phyloP scores from a whole-genome alignment of 2,797 vertebrate species.

The Antrozous pallidus region DNA sequence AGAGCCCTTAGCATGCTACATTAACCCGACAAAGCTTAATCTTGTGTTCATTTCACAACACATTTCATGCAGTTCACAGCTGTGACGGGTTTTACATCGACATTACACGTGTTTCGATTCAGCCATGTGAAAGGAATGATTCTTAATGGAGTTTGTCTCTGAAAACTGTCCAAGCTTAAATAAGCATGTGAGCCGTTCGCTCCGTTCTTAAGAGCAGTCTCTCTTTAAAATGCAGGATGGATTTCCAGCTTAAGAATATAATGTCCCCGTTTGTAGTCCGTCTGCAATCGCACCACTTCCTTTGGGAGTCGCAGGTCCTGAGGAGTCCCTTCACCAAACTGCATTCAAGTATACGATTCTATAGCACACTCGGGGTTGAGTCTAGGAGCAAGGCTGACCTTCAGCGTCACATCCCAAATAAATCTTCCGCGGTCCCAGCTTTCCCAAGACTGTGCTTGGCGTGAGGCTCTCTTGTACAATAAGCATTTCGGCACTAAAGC shows the following conservation, averaged over 20 bases:
- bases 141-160: slow-evolving; percentile 79
- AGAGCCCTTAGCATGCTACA: slow-evolving; percentile 93
- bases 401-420: slow-evolving; percentile 63
- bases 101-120: slow-evolving; percentile 80
- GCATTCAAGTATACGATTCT: slow-evolving; percentile 84
- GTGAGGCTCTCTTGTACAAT: slow-evolving; percentile 72
- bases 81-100: slow-evolving; percentile 84
- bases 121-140: slow-evolving; percentile 81
- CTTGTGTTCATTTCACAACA: slow-evolving; percentile 89
- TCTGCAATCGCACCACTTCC: slow-evolving; percentile 70
- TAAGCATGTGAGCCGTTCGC: slow-evolving; percentile 69
- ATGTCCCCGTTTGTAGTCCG: slow-evolving; percentile 69
- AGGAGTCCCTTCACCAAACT: slow-evolving; percentile 82
- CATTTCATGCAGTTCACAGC: slow-evolving; percentile 93
- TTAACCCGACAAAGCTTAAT: slow-evolving; percentile 90
- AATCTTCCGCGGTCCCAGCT: slow-evolving; percentile 66
- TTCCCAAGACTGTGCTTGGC: slow-evolving; percentile 66
- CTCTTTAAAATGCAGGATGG: slow-evolving; percentile 70
- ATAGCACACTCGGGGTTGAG: slow-evolving; percentile 79
- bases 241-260: slow-evolving; percentile 58
- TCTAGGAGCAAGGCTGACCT: slow-evolving; percentile 75
- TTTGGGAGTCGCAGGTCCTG: slow-evolving; percentile 76
- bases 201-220: slow-evolving; percentile 67
- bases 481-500: slow-evolving; percentile 83
- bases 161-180: slow-evolving; percentile 80